Conservation (phyloP, 1,140 invertebrate species). For the Steinernema feltiae region DNA sequence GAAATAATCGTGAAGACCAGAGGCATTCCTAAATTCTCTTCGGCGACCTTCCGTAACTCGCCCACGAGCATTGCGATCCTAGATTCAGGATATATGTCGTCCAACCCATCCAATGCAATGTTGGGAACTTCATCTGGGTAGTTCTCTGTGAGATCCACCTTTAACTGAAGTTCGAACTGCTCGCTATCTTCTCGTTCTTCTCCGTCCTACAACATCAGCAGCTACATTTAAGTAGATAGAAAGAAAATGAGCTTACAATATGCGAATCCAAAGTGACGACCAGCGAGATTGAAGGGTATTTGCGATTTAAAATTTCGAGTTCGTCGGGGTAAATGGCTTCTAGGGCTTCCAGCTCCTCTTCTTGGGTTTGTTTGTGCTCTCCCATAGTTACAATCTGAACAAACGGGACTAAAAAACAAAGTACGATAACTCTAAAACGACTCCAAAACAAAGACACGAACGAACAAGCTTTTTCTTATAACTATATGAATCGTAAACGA, state of each 20-base stretch:
- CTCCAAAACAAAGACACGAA: too few relatives aligned
- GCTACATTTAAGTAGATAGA: neutral
- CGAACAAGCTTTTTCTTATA: too few relatives aligned
- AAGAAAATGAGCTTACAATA: conserved; percentile 27
- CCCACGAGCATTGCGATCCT: conserved; percentile 22
- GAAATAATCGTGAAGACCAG: conserved; percentile 94
- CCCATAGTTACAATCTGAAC: conserved; percentile 13
- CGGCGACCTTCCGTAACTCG: conserved; percentile 58
- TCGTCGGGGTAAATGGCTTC: conserved; percentile 42
- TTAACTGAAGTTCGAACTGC: conserved; percentile 32
- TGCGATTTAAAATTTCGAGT: conserved; percentile 27
- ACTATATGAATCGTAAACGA: too few relatives aligned
- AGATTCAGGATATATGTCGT: conserved; percentile 24
- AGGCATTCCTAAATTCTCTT: conserved; percentile 87
- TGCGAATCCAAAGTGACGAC: conserved; percentile 35
- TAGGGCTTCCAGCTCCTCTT: conserved; percentile 39
- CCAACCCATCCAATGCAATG: conserved; percentile 24
- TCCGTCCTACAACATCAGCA: conserved; percentile 19
- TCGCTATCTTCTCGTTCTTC: conserved; percentile 25
- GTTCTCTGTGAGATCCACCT: conserved; percentile 33
- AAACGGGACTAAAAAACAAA: too few relatives aligned
- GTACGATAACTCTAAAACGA: too few relatives aligned
- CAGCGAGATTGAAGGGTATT: conserved; percentile 43
- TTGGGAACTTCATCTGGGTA: conserved; percentile 40
- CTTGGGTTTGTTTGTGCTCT: conserved; percentile 35